Evolutionary conservation across 37 sponge, comb jelly and placozoan genomes (phyloP).

Genomic region (Diacarnus erythraeanus): DNA sequence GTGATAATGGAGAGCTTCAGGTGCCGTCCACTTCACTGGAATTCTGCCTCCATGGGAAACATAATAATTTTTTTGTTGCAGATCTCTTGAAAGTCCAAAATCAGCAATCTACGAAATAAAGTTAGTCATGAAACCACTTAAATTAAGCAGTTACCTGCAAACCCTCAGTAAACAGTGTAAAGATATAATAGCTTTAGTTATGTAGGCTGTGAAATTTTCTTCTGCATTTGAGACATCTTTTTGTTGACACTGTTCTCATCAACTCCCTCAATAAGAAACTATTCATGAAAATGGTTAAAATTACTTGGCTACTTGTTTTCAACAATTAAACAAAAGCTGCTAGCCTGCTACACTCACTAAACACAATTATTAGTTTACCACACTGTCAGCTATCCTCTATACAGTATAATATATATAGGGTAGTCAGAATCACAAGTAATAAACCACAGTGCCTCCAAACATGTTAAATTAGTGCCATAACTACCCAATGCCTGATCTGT

Average conservation of each 20-base stretch:
- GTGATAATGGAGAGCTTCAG: conserved; percentile 2
- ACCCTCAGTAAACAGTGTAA: neutral
- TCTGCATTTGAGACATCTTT: neutral
- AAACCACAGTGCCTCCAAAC: too few species aligned
- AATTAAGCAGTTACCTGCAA: neutral
- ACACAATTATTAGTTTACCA: too few species aligned
- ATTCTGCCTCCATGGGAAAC: conserved; percentile 5
- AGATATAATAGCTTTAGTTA: neutral
- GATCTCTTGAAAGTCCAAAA: conserved; percentile 9
- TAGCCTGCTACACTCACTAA: too few species aligned
- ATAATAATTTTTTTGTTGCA: neutral
- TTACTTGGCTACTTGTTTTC: too few species aligned
- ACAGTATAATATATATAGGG: too few species aligned
- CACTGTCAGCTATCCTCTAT: too few species aligned
- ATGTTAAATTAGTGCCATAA: too few species aligned
- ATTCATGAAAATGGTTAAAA: too few species aligned
- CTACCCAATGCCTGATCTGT: too few species aligned
- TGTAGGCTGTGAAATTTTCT: neutral
- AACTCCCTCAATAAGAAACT: too few species aligned
- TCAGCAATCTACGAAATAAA: conserved; percentile 9
- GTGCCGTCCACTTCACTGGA: conserved; percentile 12
- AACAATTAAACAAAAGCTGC: too few species aligned
- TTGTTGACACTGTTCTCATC: neutral
- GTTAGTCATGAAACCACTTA: neutral
- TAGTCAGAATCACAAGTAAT: too few species aligned